Percentiles rank a stretch among this genome's conserved stretches.
phyloP scores from a whole-genome alignment of 2,888 invertebrate species.

The Scaeva pyrastri region DNA sequence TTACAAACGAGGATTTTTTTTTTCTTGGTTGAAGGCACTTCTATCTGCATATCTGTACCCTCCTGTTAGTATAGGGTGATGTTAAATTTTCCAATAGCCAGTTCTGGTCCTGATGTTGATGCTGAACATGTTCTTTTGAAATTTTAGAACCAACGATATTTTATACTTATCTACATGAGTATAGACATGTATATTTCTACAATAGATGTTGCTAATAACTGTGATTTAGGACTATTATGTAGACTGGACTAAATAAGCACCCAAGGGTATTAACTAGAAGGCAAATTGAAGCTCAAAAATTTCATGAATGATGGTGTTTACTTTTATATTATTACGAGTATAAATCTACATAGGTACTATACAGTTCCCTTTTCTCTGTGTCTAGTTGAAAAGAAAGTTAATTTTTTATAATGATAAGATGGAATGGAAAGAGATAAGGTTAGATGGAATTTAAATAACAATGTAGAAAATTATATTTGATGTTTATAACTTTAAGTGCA shows the following conservation, averaged over 20 bases:
- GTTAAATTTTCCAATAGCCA: not conserved
- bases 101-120: not conserved
- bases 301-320: conserved; percentile 29
- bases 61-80: not conserved
- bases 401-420: not conserved
- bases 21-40: not conserved
- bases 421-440: not conserved
- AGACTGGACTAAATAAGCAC: conserved; percentile 31
- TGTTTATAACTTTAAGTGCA: not conserved
- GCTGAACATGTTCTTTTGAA: conserved; percentile 28
- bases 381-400: not conserved
- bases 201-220: conserved; percentile 40
- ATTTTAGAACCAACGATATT: conserved; percentile 7
- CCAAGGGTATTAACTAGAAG: conserved; percentile 47
- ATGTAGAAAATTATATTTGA: not conserved
- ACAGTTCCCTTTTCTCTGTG: no score
- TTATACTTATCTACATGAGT: not conserved
- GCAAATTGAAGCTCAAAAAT: conserved; percentile 16
- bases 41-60: not conserved
- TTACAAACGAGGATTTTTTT: conserved; percentile 19
- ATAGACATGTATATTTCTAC: no score
- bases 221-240: conserved; percentile 31
- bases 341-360: no score
- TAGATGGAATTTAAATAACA: not conserved
- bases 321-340: not conserved